These are phyloP conservation scores for Ridgeia piscesae DNA, from an alignment of 1,140 invertebrate species.

Conservation along the genomic window DNA sequence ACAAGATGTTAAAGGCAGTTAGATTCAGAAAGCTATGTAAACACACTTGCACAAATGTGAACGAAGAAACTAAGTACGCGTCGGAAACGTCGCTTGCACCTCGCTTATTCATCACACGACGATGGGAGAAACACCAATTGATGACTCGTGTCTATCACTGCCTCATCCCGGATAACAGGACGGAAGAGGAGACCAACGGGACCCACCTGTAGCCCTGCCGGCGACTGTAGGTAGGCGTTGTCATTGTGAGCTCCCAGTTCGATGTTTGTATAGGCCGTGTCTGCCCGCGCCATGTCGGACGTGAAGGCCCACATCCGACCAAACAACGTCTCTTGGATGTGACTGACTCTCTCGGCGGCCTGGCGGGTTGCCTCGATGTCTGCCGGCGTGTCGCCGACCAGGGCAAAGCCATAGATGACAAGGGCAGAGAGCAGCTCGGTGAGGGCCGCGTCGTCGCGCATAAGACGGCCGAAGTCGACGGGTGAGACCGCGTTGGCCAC, in stretches of 20 bases:
- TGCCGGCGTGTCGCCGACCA: constrained; percentile 38
- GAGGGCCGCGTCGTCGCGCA: constrained; percentile 37
- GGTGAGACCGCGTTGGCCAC: constrained; percentile 28
- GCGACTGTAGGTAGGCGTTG: constrained; percentile 72
- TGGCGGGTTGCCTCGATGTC: constrained; percentile 60
- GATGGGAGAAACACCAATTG: no score
- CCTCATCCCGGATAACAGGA: constrained; percentile 59
- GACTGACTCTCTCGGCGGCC: constrained; percentile 61
- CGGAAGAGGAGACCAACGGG: neutral
- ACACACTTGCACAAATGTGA: no score
- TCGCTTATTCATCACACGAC: no score
- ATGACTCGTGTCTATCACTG: no score
- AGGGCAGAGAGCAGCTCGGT: constrained; percentile 36
- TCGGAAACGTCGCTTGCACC: no score
- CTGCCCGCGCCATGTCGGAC: constrained; percentile 62
- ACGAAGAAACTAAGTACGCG: no score
- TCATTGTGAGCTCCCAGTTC: constrained; percentile 65
- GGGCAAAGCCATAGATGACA: constrained; percentile 39
- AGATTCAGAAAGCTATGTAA: no score
- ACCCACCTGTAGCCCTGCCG: constrained; percentile 63
- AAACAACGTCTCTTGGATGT: constrained; percentile 67
- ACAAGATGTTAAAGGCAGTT: no score
- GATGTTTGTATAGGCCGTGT: constrained; percentile 68
- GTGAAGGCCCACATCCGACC: constrained; percentile 62
- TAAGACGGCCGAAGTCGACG: constrained; percentile 33